Evolutionary conservation across 1,140 invertebrate species (phyloP), one percentile per base, ranked within the genome.

Genomic region (Dendrolimus punctatus): DNA sequence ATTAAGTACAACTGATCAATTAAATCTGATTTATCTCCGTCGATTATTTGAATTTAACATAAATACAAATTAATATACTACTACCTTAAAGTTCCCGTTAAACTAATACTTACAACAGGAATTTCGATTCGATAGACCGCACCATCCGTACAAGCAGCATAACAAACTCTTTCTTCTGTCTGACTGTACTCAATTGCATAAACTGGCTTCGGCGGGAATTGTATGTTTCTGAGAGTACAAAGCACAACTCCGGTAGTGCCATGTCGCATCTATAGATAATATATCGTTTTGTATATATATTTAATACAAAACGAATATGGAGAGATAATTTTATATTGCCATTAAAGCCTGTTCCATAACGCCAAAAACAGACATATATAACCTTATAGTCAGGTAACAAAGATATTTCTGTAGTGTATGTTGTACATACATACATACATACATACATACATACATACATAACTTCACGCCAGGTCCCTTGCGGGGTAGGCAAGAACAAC

Each of bases 191-290:
- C 60, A 6, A 86, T 48, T 8, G 83, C 68, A 46, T 80, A 81
- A 5, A 86, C 57, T 0, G 83, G 78, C 51, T 76, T 84, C 5
- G 80, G 78, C 2, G 83, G 83, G 52, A 79, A 86, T 60, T 86
- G 83, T 7, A 81, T 76, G 48, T 74, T 78, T 5, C 83, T 70
- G 5, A 86, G 58, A 5, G 83, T 86, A 38, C 64, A 74, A 6
- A 84, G 59, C 6, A 81, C 78, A 1, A 66, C 64, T 6, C 83
- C 83, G n/a, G 79, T 84, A 41, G 57, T 71, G 7, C 83, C 80
- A 40, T 86, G 73, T 8, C 80, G 79, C 76, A 86, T 73, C 83
- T 85, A 46, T 37, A 61, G 66, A 51, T 48, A 37, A n/a, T 48
- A 48, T 2, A 48, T 6, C 8, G 39, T 2, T 9, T n/a, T n/a